Percentiles rank a stretch among this genome's conserved stretches.
phyloP scores from a whole-genome alignment of 2,797 vertebrate genomes.

The Sus cebifrons region DNA sequence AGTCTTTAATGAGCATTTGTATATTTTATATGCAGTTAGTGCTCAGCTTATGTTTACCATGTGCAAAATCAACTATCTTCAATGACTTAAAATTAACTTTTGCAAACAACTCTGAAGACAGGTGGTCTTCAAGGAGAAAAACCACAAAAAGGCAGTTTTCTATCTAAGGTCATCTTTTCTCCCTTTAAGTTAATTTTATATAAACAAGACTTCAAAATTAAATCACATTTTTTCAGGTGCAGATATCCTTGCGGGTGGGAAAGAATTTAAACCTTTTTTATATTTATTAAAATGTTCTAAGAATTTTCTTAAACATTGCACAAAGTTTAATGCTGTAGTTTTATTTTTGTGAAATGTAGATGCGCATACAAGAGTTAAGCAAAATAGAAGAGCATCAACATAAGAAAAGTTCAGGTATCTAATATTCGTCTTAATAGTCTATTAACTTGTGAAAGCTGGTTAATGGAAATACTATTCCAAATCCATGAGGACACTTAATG shows the following conservation, averaged over 20 bases:
- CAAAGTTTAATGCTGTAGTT: constrained; percentile 86
- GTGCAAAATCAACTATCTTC: constrained; percentile 89
- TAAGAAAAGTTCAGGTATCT: constrained; percentile 87
- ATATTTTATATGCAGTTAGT: constrained; percentile 90
- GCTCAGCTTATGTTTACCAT: constrained; percentile 90
- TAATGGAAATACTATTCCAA: constrained; percentile 85
- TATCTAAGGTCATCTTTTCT: constrained; percentile 87
- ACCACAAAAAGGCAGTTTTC: constrained; percentile 87
- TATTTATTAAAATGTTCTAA: constrained; percentile 90
- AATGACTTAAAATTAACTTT: constrained; percentile 87
- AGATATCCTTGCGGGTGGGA: constrained; percentile 89
- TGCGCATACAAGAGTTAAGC: constrained; percentile 77
- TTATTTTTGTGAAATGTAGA: constrained; percentile 88
- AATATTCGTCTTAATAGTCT: constrained; percentile 85
- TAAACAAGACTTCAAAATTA: constrained; percentile 87
- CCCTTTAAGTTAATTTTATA: constrained; percentile 91
- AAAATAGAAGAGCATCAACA: constrained; percentile 84
- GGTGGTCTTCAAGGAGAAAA: constrained; percentile 86
- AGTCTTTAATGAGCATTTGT: constrained; percentile 91
- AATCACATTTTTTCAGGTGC: constrained; percentile 91
- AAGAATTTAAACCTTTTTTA: constrained; percentile 90
- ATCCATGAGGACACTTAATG: constrained; percentile 83
- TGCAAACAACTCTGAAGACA: constrained; percentile 88
- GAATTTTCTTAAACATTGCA: constrained; percentile 90
- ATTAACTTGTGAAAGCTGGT: constrained; percentile 86